phyloP scores from a whole-genome alignment of 2,797 vertebrate species.

The Tenualosa ilisha region DNA sequence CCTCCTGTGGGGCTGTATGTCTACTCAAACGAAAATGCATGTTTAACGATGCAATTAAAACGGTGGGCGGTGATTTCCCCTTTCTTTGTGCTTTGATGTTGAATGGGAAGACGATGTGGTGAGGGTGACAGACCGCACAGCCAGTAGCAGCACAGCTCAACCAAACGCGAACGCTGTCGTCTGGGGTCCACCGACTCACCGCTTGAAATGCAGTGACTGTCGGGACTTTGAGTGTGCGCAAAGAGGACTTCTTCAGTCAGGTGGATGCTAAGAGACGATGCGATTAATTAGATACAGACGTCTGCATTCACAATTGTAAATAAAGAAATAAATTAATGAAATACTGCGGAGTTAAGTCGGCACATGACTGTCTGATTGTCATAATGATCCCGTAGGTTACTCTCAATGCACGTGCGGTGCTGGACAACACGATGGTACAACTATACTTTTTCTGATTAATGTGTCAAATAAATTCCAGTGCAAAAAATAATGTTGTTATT shows the following conservation, averaged over 20 bases:
- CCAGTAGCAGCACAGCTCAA: not conserved
- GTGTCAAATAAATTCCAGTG: not conserved
- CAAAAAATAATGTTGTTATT: not conserved
- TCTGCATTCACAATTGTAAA: not conserved
- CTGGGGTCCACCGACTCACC: not conserved
- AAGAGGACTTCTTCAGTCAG: not conserved
- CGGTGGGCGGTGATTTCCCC: slow-evolving; percentile 14
- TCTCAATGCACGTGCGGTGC: no score
- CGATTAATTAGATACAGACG: not conserved
- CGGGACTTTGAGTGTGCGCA: not conserved
- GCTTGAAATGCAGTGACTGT: not conserved
- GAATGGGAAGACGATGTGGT: slow-evolving; percentile 10
- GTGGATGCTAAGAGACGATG: not conserved
- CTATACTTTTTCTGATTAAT: no score
- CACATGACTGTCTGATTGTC: no score
- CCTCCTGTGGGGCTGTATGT: not conserved
- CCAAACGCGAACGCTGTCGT: not conserved
- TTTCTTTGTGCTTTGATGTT: slow-evolving; percentile 21
- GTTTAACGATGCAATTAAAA: slow-evolving; percentile 16
- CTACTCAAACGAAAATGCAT: not conserved
- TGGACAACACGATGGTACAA: no score
- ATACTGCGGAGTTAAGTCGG: no score
- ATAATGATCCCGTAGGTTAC: no score
- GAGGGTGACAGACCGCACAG: not conserved
- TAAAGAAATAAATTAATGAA: no score